phyloP scores from a whole-genome alignment of 2,797 vertebrate species.

The Anguilla megastoma region DNA sequence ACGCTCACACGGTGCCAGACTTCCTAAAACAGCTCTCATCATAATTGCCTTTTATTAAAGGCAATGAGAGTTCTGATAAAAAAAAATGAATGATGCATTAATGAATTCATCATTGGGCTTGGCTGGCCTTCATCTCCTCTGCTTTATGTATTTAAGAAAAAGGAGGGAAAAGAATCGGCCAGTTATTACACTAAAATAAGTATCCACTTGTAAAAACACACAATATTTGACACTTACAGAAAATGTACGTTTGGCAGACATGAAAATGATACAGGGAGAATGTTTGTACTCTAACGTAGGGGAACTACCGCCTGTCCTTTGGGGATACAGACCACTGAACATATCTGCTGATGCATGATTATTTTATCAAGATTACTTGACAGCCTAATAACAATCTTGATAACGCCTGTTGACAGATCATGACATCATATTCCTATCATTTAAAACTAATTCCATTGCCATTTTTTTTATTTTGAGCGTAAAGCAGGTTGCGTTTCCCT shows the following conservation, averaged over 20 bases:
- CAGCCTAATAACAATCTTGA: neutral
- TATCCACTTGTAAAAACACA: neutral
- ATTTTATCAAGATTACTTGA: neutral
- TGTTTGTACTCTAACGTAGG: neutral
- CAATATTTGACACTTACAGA: neutral
- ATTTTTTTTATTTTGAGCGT: neutral
- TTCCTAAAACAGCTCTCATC: constrained; percentile 65
- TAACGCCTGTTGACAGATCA: neutral
- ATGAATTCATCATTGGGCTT: constrained; percentile 42
- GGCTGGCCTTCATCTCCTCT: neutral
- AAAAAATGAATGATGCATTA: constrained; percentile 74
- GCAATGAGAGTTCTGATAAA: constrained; percentile 76
- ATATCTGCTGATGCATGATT: neutral
- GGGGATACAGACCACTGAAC: neutral
- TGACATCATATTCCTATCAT: neutral
- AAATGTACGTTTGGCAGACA: neutral
- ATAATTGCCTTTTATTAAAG: constrained; percentile 80
- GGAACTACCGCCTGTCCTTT: neutral
- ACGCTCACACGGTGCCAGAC: constrained; percentile 65
- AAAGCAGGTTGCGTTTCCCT: neutral
- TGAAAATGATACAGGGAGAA: neutral
- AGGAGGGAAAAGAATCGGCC: neutral
- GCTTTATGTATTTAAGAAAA: neutral
- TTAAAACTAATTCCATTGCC: neutral
- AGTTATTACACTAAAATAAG: neutral